These are phyloP conservation scores for Meandrusa payeni DNA, from an alignment of 2,888 invertebrate species.

Conservation along the genomic window DNA sequence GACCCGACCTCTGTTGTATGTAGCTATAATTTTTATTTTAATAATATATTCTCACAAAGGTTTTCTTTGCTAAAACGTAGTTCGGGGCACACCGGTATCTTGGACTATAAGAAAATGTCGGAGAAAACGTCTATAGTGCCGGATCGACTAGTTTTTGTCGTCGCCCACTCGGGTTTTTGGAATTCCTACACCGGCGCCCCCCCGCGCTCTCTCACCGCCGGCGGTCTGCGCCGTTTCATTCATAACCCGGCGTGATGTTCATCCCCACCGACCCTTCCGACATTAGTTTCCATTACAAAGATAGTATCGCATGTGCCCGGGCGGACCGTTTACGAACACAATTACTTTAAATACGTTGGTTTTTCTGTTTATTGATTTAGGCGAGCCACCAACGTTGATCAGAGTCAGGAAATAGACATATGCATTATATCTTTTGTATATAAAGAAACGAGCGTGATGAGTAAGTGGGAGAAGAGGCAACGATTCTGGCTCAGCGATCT, in stretches of 20 bases:
- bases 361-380: slow-evolving; percentile 39
- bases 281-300: slow-evolving; percentile 35
- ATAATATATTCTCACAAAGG: no score
- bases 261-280: slow-evolving; percentile 28
- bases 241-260: slow-evolving; percentile 63
- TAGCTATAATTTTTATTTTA: no score
- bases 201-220: slow-evolving; percentile 39
- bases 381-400: slow-evolving; percentile 60
- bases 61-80: no score
- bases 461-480: no score
- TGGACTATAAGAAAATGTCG: slow-evolving; percentile 25
- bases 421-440: no score
- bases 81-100: no score
- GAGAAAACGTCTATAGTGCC: slow-evolving; percentile 51
- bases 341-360: slow-evolving; percentile 44
- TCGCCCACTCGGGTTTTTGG: slow-evolving; percentile 75
- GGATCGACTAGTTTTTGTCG: slow-evolving; percentile 48
- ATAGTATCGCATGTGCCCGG: slow-evolving; percentile 46
- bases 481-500: no score
- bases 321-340: slow-evolving; percentile 65
- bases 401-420: no score
- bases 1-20: no score
- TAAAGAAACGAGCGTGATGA: no score
- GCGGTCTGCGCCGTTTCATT: slow-evolving; percentile 63
- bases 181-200: slow-evolving; percentile 49